Evolutionary conservation across 1,140 invertebrate genomes (phyloP).

Genomic region (Episyrphus balteatus): DNA sequence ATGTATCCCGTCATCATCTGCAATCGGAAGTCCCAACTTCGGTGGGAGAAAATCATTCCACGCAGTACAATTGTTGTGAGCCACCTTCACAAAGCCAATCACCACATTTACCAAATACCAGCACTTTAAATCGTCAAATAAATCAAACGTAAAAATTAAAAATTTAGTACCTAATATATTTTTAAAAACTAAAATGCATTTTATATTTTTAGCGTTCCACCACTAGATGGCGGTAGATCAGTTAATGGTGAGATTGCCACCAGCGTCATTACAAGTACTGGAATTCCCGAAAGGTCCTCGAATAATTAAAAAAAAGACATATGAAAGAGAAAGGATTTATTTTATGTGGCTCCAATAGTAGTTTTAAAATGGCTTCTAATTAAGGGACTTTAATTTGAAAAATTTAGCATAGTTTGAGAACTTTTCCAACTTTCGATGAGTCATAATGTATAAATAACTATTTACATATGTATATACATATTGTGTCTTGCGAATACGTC

Average conservation of each 20-base stretch:
- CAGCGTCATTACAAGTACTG: constrained; percentile 35
- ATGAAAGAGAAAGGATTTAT: no score
- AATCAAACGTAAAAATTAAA: constrained; percentile 29
- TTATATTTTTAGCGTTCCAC: constrained; percentile 20
- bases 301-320: constrained; percentile 27
- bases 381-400: no score
- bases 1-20: constrained; percentile 29
- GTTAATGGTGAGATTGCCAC: constrained; percentile 27
- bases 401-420: no score
- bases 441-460: no score
- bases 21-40: constrained; percentile 12
- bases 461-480: no score
- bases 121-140: constrained; percentile 33
- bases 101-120: constrained; percentile 30
- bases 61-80: constrained; percentile 18
- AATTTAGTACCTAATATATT: background rate
- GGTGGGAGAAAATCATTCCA: constrained; percentile 17
- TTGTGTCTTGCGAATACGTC: no score
- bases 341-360: no score
- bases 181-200: background rate
- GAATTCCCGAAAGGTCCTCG: constrained; percentile 30
- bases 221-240: constrained; percentile 22
- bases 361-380: no score
- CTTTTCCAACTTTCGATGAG: no score
- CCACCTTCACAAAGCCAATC: constrained; percentile 31